Evolutionary conservation across 2,888 invertebrate genomes (phyloP), one percentile per base, ranked within the genome.

Genomic region (Pammene aurita): DNA sequence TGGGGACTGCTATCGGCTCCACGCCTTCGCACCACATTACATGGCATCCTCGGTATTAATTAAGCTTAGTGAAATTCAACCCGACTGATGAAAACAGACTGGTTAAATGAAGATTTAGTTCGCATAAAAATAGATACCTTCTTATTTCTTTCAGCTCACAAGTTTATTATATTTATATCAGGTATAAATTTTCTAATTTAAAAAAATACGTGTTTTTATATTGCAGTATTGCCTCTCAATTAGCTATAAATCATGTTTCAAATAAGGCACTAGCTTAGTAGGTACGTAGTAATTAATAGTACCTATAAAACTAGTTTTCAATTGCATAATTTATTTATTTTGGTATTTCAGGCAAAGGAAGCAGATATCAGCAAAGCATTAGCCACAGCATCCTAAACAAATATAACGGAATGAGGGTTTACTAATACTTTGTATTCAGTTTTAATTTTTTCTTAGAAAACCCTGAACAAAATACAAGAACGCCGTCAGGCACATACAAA

Each of bases 1-100:
- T 77, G 77, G 75, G 80, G 79, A 81, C 81, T 76, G 73, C 67
- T 63, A 67, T 73, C 71, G 70, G 73, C 66, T 71, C 70, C 70
- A 52, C 58, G 58, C 63, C 52, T 54, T 58, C 58, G 38, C 64
- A 46, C 34, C 63, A 52, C 34, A 38, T 54, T 34, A 62, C 26
- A 52, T 26, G 58, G 41, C 57, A 55, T 65, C 52, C 64, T 55
- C 44, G 54, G 34, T 66, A 74, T 78, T 79, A 76, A 79, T 80
- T 80, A 75, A n/a, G 64, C 50, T 52, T 10, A 41, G 26, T 13
- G 35, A 18, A 52, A 52, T 26, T 38, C 41, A n/a, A 50, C 18
- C 38, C 5, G n/a, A 41, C 50, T n/a, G 2, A 7, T n/a, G 34
- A 11, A 26, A 46, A 26, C 26, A 0, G 0, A n/a, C 26, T 26